These are phyloP conservation scores for Sebastolobus alascanus DNA, from an alignment of 2,797 vertebrate genomes.

Conservation along the genomic window DNA sequence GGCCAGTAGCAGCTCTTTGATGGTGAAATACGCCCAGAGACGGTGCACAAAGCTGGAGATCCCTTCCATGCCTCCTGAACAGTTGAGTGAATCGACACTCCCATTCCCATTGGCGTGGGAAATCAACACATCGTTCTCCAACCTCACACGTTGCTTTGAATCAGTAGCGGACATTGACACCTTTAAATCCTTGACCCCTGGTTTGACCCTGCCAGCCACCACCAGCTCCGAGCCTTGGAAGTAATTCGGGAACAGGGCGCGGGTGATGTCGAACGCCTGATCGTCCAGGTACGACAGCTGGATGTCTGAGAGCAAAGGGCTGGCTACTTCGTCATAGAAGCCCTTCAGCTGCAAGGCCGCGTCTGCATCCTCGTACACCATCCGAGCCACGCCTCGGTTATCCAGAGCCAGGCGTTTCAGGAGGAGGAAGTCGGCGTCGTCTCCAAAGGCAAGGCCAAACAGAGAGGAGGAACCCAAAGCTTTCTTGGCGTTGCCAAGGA, in stretches of 20 bases:
- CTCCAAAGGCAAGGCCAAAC: slow-evolving; percentile 90
- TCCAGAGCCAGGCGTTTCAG: slow-evolving; percentile 87
- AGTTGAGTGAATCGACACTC: slow-evolving; percentile 63
- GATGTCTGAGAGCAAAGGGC: slow-evolving; percentile 88
- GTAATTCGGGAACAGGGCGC: slow-evolving; percentile 88
- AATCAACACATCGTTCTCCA: slow-evolving; percentile 80
- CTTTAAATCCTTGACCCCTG: slow-evolving; percentile 80
- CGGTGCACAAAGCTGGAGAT: slow-evolving; percentile 84
- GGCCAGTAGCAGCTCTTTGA: slow-evolving; percentile 87
- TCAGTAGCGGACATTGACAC: slow-evolving; percentile 83
- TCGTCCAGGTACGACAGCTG: slow-evolving; percentile 87
- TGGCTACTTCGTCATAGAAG: slow-evolving; percentile 90
- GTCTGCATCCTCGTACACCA: slow-evolving; percentile 89
- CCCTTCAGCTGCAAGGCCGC: slow-evolving; percentile 88
- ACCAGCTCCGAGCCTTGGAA: slow-evolving; percentile 91
- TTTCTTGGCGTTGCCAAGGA: slow-evolving; percentile 85
- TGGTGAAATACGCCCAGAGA: slow-evolving; percentile 92
- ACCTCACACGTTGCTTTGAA: slow-evolving; percentile 76
- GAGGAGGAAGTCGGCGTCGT: slow-evolving; percentile 89
- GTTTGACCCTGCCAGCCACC: slow-evolving; percentile 86
- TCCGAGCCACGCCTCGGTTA: slow-evolving; percentile 85
- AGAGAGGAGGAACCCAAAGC: slow-evolving; percentile 83
- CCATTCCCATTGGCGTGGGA: slow-evolving; percentile 54
- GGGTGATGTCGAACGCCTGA: slow-evolving; percentile 84
- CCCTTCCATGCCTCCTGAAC: slow-evolving; percentile 63